Evolutionary conservation across 1,140 invertebrate genomes (phyloP).

Genomic region (Phocides pigmalion): DNA sequence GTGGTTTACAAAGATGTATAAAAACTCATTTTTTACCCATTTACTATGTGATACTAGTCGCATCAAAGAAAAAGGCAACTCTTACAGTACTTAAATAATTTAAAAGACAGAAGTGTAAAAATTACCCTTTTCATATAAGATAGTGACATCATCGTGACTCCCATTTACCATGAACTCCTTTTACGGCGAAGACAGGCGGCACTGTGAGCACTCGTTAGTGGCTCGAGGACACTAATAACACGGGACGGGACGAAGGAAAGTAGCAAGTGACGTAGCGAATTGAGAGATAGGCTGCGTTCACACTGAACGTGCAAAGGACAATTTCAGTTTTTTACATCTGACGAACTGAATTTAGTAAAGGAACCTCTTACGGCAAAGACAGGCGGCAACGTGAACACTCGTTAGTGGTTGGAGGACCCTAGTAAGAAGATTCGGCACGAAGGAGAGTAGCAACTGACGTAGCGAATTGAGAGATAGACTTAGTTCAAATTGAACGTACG

Average conservation of each 20-base stretch:
- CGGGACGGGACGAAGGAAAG: not conserved
- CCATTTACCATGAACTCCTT: conserved; percentile 6
- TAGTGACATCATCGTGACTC: not conserved
- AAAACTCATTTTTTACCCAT: no score
- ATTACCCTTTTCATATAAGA: not conserved
- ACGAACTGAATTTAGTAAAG: not conserved
- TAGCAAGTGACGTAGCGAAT: not conserved
- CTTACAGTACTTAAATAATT: no score
- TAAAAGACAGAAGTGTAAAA: not conserved
- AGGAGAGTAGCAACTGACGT: conserved; percentile 1
- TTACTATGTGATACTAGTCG: no score
- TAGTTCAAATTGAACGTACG: not conserved
- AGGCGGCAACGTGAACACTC: not conserved
- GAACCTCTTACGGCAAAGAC: not conserved
- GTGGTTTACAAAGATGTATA: no score
- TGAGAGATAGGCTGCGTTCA: conserved; percentile 11
- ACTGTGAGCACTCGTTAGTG: conserved; percentile 14
- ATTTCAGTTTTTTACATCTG: not conserved
- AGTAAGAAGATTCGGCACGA: not conserved
- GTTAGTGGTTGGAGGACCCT: conserved; percentile 14
- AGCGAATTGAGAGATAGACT: conserved; percentile 11
- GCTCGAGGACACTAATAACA: conserved; percentile 13
- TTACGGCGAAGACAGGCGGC: not conserved
- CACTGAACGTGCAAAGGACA: not conserved
- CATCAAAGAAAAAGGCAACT: no score